Evolutionary conservation across 2,113 vertebrate species (phyloP).

Genomic region (Dascyllus trimaculatus): DNA sequence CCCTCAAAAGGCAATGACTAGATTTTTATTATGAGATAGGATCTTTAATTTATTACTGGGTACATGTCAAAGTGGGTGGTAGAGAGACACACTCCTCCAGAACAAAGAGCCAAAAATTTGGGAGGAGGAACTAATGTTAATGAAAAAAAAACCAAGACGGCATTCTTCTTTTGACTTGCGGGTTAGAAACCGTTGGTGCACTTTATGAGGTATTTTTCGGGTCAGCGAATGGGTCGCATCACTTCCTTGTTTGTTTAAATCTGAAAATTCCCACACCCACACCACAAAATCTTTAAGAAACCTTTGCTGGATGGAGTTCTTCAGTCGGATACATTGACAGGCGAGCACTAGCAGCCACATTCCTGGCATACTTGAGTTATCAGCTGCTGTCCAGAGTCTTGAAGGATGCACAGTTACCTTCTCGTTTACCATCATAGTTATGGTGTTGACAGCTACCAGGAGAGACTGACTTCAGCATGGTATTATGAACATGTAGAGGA

Average conservation of each 20-base stretch:
- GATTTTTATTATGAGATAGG: too few species aligned
- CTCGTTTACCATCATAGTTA: neutral
- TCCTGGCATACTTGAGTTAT: constrained; percentile 31
- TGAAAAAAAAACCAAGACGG: too few species aligned
- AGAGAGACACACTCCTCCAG: too few species aligned
- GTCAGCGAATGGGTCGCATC: constrained; percentile 6
- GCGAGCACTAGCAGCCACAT: constrained; percentile 11
- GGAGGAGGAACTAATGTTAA: neutral
- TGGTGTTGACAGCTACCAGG: neutral
- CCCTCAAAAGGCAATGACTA: too few species aligned
- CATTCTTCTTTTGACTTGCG: neutral
- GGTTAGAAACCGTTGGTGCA: neutral
- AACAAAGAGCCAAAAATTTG: too few species aligned
- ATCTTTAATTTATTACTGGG: too few species aligned
- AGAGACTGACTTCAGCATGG: neutral
- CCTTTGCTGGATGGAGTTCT: neutral
- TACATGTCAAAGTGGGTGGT: too few species aligned
- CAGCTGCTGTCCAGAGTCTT: neutral
- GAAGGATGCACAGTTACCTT: constrained; percentile 10
- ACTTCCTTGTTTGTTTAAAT: neutral
- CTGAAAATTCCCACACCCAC: constrained; percentile 3
- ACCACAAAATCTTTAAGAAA: too few species aligned
- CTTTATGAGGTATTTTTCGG: neutral
- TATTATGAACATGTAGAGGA: neutral
- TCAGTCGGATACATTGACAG: constrained; percentile 7